These are phyloP conservation scores for Agonopterix subpropinquella DNA, from an alignment of 2,888 invertebrate genomes.

Conservation along the genomic window DNA sequence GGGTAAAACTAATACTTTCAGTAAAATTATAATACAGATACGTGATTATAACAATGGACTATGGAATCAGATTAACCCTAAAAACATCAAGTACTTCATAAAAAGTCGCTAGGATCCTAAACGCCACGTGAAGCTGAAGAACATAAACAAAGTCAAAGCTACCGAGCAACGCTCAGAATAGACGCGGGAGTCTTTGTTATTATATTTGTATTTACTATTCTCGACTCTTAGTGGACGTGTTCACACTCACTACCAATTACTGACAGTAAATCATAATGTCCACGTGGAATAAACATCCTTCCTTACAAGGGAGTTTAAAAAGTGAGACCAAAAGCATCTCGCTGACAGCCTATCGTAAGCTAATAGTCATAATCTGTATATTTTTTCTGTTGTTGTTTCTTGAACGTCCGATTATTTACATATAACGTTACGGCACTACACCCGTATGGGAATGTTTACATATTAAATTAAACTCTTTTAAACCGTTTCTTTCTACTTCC, in stretches of 20 bases:
- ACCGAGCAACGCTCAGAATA: slow-evolving; percentile 42
- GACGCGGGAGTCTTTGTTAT: slow-evolving; percentile 58
- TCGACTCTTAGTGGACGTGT: slow-evolving; percentile 63
- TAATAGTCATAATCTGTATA: slow-evolving; percentile 66
- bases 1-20: no score
- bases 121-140: slow-evolving; percentile 36
- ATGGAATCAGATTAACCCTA: not conserved
- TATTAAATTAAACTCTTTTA: slow-evolving; percentile 49
- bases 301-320: slow-evolving; percentile 39
- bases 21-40: not conserved
- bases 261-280: slow-evolving; percentile 69
- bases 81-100: not conserved
- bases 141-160: slow-evolving; percentile 43
- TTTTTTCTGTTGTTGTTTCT: slow-evolving; percentile 44
- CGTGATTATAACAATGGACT: not conserved
- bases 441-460: slow-evolving; percentile 68
- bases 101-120: slow-evolving; percentile 24
- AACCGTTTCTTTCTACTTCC: slow-evolving; percentile 24
- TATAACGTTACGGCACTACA: slow-evolving; percentile 27
- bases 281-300: slow-evolving; percentile 70
- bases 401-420: slow-evolving; percentile 53
- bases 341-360: slow-evolving; percentile 65
- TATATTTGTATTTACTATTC: slow-evolving; percentile 64
- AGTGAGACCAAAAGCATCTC: slow-evolving; percentile 53
- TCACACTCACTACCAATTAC: slow-evolving; percentile 71